Percentiles rank a stretch among this genome's conserved stretches.
These are phyloP conservation scores for Mactromeris polynyma DNA, from an alignment of 2,888 invertebrate genomes.

Conservation along the genomic window DNA sequence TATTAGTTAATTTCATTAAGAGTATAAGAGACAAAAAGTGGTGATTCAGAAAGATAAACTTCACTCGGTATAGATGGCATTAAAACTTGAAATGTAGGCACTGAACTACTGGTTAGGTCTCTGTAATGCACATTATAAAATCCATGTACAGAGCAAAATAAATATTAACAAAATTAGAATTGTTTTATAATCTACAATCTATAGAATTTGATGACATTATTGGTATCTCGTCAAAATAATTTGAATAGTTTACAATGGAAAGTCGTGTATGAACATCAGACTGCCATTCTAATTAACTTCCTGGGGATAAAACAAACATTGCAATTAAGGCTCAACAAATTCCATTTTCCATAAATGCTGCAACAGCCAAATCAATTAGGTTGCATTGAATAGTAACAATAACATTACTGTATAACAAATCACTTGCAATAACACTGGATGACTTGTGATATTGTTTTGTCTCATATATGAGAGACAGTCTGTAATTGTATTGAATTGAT, in stretches of 20 bases:
- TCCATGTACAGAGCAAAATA: too few relatives aligned
- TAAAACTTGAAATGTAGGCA: too few relatives aligned
- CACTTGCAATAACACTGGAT: neutral
- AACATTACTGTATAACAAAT: neutral
- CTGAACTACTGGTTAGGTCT: too few relatives aligned
- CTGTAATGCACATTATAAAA: too few relatives aligned
- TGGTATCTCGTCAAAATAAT: neutral
- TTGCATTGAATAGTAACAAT: neutral
- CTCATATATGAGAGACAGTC: neutral
- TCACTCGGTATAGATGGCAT: too few relatives aligned
- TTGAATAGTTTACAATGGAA: conserved; percentile 5
- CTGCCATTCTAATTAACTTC: neutral
- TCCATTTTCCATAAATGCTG: neutral
- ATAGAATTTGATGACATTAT: too few relatives aligned
- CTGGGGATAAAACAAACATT: neutral
- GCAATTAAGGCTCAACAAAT: neutral
- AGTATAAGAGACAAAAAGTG: too few relatives aligned
- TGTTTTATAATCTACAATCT: too few relatives aligned
- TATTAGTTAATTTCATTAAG: too few relatives aligned
- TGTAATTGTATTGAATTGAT: neutral
- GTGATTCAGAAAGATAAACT: too few relatives aligned
- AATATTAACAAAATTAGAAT: too few relatives aligned
- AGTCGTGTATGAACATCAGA: neutral
- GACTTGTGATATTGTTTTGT: neutral
- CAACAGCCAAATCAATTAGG: neutral